Conservation (phyloP, 2,888 invertebrate species). For the Ectemnius continuus region DNA sequence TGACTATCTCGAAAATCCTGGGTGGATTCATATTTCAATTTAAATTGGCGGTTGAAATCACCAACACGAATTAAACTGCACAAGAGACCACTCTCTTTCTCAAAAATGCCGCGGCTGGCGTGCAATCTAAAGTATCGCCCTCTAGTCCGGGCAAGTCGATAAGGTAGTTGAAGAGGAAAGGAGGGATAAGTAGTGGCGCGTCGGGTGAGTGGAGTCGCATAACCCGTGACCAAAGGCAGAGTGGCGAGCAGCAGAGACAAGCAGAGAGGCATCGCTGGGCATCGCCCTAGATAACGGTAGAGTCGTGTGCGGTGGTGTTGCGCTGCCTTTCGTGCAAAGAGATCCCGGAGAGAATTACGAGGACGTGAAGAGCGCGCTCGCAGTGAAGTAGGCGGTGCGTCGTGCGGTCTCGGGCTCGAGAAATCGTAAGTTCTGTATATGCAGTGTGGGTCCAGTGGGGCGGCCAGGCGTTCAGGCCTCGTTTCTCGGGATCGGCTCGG, state of each 20-base stretch:
- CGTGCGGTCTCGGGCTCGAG: slow-evolving; percentile 9
- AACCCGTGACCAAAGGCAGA: slow-evolving; percentile 57
- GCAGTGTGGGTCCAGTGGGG: too few species aligned
- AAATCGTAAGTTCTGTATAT: background rate
- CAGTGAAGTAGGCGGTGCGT: slow-evolving; percentile 16
- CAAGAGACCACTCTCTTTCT: too few species aligned
- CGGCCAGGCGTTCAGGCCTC: background rate
- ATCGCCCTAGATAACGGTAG: slow-evolving; percentile 77
- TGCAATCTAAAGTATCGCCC: background rate
- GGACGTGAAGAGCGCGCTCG: slow-evolving; percentile 25
- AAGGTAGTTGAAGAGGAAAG: background rate
- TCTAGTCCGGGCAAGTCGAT: background rate
- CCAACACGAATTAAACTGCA: too few species aligned
- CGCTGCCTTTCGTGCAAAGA: slow-evolving; percentile 54
- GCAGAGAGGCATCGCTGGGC: slow-evolving; percentile 48
- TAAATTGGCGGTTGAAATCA: too few species aligned
- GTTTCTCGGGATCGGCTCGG: background rate
- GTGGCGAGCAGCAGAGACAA: slow-evolving; percentile 65
- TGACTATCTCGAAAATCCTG: too few species aligned
- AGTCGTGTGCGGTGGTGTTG: slow-evolving; percentile 69
- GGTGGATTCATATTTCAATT: too few species aligned
- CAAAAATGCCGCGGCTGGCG: too few species aligned
- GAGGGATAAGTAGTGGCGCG: background rate
- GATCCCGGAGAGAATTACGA: slow-evolving; percentile 39
- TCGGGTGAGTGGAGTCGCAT: background rate